Evolutionary conservation across 2,888 invertebrate genomes (phyloP).

Genomic region (Cinara cedri): DNA sequence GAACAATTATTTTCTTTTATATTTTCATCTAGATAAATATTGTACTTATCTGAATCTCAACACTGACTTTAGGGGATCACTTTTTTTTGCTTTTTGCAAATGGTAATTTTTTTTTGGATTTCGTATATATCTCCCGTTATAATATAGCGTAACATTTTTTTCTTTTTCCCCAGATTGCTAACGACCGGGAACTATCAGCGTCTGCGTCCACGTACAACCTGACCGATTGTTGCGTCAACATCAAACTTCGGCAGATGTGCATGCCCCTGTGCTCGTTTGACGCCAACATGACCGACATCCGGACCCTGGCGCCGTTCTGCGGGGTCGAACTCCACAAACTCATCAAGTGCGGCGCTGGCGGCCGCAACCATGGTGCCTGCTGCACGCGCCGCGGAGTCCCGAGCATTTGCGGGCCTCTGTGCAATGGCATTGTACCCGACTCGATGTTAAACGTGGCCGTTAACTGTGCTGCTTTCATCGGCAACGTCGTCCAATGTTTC

Average conservation of each 20-base stretch:
- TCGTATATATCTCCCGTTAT: too few species aligned
- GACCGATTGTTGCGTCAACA: conserved; percentile 77
- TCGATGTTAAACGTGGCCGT: conserved; percentile 69
- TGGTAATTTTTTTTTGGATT: too few species aligned
- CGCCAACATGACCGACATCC: conserved; percentile 80
- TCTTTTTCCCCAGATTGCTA: conserved; percentile 65
- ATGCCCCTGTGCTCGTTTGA: conserved; percentile 82
- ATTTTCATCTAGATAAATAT: too few species aligned
- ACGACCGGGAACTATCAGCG: conserved; percentile 69
- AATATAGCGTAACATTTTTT: too few species aligned
- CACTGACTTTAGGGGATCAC: too few species aligned
- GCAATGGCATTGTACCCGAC: conserved; percentile 73
- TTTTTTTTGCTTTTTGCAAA: too few species aligned
- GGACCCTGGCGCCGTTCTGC: conserved; percentile 75
- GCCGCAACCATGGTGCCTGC: conserved; percentile 77
- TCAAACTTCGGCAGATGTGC: conserved; percentile 73
- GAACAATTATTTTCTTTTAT: too few species aligned
- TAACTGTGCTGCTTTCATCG: conserved; percentile 80
- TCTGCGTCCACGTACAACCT: conserved; percentile 75
- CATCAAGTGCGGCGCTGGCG: conserved; percentile 70
- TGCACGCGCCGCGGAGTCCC: conserved; percentile 78
- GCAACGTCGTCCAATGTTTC: conserved; percentile 83
- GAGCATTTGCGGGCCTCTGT: conserved; percentile 72
- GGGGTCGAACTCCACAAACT: conserved; percentile 78
- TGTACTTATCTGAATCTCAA: too few species aligned